A percentile compares a stretch with the other conserved stretches of the same genome.
Evolutionary conservation across 2,797 vertebrate genomes (phyloP).

Genomic region (Ctenopoma kingsleyae): DNA sequence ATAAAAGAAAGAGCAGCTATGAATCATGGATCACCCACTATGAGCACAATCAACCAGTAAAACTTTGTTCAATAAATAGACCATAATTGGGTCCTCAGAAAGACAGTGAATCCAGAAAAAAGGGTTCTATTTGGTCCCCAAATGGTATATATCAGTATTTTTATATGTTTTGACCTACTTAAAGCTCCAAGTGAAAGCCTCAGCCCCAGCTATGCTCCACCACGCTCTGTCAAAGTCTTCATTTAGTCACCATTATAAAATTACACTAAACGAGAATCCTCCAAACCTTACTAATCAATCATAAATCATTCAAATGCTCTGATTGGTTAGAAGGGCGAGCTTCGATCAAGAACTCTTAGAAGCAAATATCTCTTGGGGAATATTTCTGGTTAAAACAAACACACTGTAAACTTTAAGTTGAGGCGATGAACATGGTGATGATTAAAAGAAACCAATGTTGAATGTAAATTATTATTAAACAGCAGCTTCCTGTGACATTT

Average conservation of each 20-base stretch:
- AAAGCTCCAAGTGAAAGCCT: too few species aligned
- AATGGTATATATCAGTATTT: constrained; percentile 23
- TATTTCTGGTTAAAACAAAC: too few species aligned
- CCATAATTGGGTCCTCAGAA: constrained; percentile 76
- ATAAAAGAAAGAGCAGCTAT: constrained; percentile 64
- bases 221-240: too few species aligned
- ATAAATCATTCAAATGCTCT: too few species aligned
- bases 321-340: too few species aligned
- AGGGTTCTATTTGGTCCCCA: constrained; percentile 12
- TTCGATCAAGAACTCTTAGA: too few species aligned
- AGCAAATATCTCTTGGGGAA: too few species aligned
- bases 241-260: too few species aligned
- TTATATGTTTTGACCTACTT: constrained; percentile 8
- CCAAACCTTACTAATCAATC: too few species aligned
- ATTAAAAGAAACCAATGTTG: not conserved
- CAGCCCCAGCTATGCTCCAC: too few species aligned
- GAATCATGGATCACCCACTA: constrained; percentile 67
- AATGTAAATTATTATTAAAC: too few species aligned
- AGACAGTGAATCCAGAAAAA: constrained; percentile 34
- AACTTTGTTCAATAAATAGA: constrained; percentile 70
- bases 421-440: not conserved
- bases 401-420: not conserved
- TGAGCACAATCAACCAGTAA: constrained; percentile 63
- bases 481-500: not conserved
- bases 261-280: too few species aligned